Conservation (phyloP, 2,888 invertebrate species). For the Pecten maximus region DNA sequence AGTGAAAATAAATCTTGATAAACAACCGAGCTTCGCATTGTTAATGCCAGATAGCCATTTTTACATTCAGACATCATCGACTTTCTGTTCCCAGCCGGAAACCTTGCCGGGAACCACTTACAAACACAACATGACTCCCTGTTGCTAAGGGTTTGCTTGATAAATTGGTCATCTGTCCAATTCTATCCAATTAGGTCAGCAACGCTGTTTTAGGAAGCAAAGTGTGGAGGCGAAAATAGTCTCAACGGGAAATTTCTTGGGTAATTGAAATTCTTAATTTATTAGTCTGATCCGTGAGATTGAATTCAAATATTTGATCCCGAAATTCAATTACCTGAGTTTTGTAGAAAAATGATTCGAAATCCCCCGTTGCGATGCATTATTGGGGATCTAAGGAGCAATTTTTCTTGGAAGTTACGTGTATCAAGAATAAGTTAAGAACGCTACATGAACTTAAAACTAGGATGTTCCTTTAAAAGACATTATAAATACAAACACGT, state of each 20-base stretch:
- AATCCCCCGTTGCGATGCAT: background rate
- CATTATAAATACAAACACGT: background rate
- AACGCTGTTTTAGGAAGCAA: background rate
- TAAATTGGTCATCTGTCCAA: conserved; percentile 29
- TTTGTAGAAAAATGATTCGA: background rate
- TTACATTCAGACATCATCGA: conserved; percentile 13
- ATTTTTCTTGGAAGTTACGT: background rate
- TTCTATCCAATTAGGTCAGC: conserved; percentile 6
- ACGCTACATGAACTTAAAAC: background rate
- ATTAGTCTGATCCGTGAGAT: background rate
- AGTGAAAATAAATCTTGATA: conserved; percentile 29
- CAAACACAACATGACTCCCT: background rate
- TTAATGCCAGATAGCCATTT: conserved; percentile 33
- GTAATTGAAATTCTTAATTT: conserved; percentile 6
- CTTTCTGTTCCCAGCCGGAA: conserved; percentile 29
- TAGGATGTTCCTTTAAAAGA: background rate
- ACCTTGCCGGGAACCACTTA: conserved; percentile 16
- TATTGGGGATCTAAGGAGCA: background rate
- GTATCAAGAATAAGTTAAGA: background rate
- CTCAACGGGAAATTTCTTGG: background rate
- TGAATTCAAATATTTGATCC: background rate
- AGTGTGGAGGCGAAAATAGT: conserved; percentile 13
- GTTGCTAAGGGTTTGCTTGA: background rate
- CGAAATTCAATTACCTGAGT: background rate
- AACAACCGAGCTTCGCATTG: conserved; percentile 18